Conservation (phyloP, 2,797 vertebrate genomes). For the Ispidina lecontei region DNA sequence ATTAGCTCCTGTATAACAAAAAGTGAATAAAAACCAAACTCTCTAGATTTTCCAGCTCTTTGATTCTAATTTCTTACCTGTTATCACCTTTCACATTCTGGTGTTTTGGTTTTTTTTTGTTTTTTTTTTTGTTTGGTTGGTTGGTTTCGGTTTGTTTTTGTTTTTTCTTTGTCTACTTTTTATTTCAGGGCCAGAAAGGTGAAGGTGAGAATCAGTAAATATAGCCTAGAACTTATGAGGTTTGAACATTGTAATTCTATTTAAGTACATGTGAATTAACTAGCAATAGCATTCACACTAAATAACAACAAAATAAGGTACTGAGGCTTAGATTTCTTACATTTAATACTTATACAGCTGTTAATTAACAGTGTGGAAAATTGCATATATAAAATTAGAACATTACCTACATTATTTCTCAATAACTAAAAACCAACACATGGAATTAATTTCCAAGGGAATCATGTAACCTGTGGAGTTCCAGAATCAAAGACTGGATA, state of each 20-base stretch:
- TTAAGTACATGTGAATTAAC: not conserved
- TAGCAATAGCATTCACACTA: not conserved
- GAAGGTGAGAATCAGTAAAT: not conserved
- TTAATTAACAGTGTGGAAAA: not conserved
- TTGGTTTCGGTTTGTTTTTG: no score
- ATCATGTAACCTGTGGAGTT: not conserved
- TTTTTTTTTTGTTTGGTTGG: no score
- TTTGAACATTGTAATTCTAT: not conserved
- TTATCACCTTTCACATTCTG: not conserved
- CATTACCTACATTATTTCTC: not conserved
- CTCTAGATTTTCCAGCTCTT: not conserved
- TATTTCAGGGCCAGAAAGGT: not conserved
- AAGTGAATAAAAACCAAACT: not conserved
- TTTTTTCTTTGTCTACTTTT: not conserved
- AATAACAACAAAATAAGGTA: not conserved
- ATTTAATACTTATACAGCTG: not conserved
- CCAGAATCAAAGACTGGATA: not conserved
- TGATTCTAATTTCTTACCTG: not conserved
- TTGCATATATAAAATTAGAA: not conserved
- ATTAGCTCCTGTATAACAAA: not conserved
- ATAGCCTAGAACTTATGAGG: not conserved
- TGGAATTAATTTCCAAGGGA: not conserved
- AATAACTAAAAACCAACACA: not conserved
- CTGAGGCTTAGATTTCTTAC: not conserved
- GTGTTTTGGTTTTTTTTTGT: no score